Evolutionary conservation across 2,797 vertebrate species (phyloP).

Genomic region (Lepus oiostolus): DNA sequence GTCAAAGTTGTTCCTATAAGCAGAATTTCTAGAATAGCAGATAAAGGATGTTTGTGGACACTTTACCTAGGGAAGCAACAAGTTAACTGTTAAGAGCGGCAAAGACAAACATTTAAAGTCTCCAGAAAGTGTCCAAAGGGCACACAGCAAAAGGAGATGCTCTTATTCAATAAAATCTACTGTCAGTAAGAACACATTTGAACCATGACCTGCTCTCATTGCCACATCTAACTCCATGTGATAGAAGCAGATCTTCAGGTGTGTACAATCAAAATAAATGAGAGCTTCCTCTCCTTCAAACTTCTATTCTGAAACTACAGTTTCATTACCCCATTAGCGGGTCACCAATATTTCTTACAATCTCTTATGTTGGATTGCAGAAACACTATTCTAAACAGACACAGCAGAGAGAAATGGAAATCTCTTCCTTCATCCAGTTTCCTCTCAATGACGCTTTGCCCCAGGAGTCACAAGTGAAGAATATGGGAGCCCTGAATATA

Average conservation of each 20-base stretch:
- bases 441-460: not conserved
- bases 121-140: not conserved
- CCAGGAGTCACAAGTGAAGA: not conserved
- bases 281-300: not conserved
- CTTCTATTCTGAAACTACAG: not conserved
- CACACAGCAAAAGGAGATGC: not conserved
- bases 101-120: not conserved
- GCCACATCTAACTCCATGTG: not conserved
- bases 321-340: not conserved
- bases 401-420: not conserved
- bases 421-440: not conserved
- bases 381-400: not conserved
- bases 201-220: not conserved
- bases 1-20: not conserved
- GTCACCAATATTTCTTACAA: not conserved
- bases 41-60: not conserved
- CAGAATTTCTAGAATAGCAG: not conserved
- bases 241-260: not conserved
- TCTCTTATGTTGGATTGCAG: not conserved
- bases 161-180: constrained; percentile 8
- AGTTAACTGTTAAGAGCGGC: not conserved
- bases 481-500: not conserved
- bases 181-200: constrained; percentile 13
- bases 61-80: not conserved
- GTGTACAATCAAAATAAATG: not conserved